Evolutionary conservation across 2,888 invertebrate species (phyloP).

Genomic region (Entomobrya proxima): DNA sequence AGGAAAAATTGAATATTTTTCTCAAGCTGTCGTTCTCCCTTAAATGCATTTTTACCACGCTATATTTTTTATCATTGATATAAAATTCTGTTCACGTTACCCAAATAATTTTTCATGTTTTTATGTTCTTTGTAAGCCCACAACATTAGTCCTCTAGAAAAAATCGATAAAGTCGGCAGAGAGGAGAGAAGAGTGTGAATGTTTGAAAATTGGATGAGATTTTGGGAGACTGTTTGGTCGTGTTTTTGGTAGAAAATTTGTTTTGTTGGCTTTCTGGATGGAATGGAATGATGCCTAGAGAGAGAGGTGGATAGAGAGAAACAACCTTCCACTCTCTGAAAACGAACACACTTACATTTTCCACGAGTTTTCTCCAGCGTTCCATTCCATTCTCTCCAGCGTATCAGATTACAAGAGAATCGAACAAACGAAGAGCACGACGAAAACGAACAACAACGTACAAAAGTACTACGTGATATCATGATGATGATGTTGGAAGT

Average conservation of each 20-base stretch:
- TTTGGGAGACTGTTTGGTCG: neutral
- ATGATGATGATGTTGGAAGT: slow-evolving; percentile 34
- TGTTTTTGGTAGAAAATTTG: neutral
- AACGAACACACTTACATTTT: slow-evolving; percentile 53
- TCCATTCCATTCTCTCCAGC: slow-evolving; percentile 55
- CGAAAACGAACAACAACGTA: neutral
- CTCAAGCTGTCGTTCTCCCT: no score
- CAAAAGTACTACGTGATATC: slow-evolving; percentile 37
- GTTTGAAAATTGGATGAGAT: slow-evolving; percentile 28
- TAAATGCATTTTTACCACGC: no score
- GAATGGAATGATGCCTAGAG: neutral
- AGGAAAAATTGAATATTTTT: no score
- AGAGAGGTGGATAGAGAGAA: neutral
- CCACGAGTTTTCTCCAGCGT: slow-evolving; percentile 63
- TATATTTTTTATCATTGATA: no score
- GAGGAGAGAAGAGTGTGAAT: neutral
- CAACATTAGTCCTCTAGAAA: no score
- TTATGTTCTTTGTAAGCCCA: no score
- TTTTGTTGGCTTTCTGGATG: neutral
- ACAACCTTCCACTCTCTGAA: neutral
- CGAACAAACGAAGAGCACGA: slow-evolving; percentile 14
- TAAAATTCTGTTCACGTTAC: no score
- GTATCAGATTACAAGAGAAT: slow-evolving; percentile 56
- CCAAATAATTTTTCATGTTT: no score
- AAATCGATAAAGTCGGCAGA: slow-evolving; percentile 26